Evolutionary conservation across 2,113 vertebrate genomes (phyloP), one percentile per base, ranked within the genome.

Genomic region (Corythoichthys haematopterus): DNA sequence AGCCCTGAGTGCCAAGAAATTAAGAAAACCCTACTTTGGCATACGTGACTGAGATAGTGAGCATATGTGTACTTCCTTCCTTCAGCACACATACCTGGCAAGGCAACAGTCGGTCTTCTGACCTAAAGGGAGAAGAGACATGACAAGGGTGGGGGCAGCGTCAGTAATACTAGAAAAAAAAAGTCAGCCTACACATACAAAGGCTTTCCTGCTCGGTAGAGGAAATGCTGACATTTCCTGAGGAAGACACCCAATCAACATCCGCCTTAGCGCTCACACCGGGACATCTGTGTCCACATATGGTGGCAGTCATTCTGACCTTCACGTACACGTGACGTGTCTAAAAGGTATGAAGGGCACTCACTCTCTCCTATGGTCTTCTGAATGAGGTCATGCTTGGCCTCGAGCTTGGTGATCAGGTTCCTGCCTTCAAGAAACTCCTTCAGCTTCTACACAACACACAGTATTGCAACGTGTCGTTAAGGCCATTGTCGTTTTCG

Each of bases 301-400:
- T 79, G 76, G 73, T 50, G 55, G 65, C 63, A 53, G 77, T 82
- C 69, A 69, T 66, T 47, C 67, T 82, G 74, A 83, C 76, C 5
- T 66, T 13, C 40, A 56, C 56, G 46, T 37, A 56, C 38, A 64
- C 50, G 60, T 15, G 15, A 73, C 35, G 69, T 15, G 15, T 78
- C 46, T 51, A 38, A 65, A 70, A 70, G 28, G 47, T 58, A 63
- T 65, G 66, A 82, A 80, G 70, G 79, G 51, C n/a, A 94, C 96
- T 96, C 87, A 99, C 97, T 97, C 89, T 98, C 97, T 91, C 97
- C 97, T 83, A 99, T 85, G 69, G 94, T 94, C 88, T 98, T 99
- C 90, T 98, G 91, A 1, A 99, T 94, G 66, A 98, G 93, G 80
- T 99, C 97, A 0, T 96, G 94, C 89, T 99, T 98, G 89, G 97